Percentiles rank a stretch among this genome's conserved stretches.
These are phyloP conservation scores for Phocoena sinus DNA, from an alignment of 2,113 vertebrate species.

Conservation along the genomic window DNA sequence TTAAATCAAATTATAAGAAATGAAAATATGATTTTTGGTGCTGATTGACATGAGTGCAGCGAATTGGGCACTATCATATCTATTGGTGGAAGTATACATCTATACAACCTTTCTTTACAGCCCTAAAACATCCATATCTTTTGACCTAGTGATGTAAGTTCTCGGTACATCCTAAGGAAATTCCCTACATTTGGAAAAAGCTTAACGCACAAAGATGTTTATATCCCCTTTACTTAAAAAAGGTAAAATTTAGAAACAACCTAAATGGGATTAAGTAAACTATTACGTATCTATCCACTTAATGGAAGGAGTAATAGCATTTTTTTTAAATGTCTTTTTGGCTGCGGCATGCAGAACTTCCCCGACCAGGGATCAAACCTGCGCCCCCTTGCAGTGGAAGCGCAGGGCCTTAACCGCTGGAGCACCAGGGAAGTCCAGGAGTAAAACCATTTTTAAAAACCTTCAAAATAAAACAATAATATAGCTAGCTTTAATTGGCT, in stretches of 20 bases:
- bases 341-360: too few species aligned
- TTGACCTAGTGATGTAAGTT: not conserved
- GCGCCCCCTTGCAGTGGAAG: too few species aligned
- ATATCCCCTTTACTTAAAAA: not conserved
- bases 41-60: not conserved
- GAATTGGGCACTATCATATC: not conserved
- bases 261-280: not conserved
- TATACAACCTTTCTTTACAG: not conserved
- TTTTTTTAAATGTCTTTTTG: too few species aligned
- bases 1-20: not conserved
- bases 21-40: not conserved
- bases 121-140: not conserved
- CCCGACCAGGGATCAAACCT: too few species aligned
- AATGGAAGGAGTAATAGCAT: not conserved
- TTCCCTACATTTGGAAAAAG: not conserved
- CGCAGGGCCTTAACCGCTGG: too few species aligned
- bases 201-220: not conserved
- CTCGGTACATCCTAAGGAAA: not conserved
- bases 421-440: too few species aligned
- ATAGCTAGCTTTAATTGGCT: not conserved
- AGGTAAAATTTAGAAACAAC: not conserved
- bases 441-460: not conserved
- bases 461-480: not conserved
- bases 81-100: not conserved
- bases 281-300: not conserved